Evolutionary conservation across 2,888 invertebrate genomes (phyloP), one percentile per base, ranked within the genome.

Genomic region (Apantesis nais): DNA sequence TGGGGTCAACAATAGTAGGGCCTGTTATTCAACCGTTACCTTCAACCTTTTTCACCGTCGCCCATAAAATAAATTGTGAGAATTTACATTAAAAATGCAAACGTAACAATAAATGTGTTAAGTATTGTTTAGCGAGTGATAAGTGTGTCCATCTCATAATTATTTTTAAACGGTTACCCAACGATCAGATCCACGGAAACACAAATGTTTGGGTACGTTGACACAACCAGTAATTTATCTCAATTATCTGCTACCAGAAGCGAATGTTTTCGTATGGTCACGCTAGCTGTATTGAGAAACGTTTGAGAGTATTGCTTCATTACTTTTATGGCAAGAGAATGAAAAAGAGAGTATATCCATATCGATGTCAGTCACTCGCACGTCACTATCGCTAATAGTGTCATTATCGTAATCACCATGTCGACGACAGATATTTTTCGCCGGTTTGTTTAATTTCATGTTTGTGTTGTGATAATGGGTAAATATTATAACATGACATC

Each of bases 181-280:
- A 83, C 73, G 74, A 76, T 77, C 76, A 76, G 73, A 69, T 67
- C 74, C 60, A 76, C 75, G 66, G 63, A 75, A 80, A 74, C 74
- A 74, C 73, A 71, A 80, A 73, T 75, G 75, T 79, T 84, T 72
- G 77, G 77, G 84, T 82, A 81, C 84, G 84, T 85, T 85, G 88
- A 87, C 85, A 85, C 81, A 82, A 82, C 78, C 69, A 70, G 79
- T 77, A 82, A 88, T 88, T 85, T 78, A 85, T 88, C 86, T 85
- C 83, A 85, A 88, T 86, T 83, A 82, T 77, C 60, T 73, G 62
- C 55, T 68, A 67, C 70, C 70, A 78, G 72, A 73, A 73, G 73
- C 71, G 68, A 66, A 70, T 74, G 79, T 71, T 72, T 67, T 72
- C 31, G 66, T 67, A 72, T 58, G 63, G 74, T 72, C 74, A 81